Base-by-base conservation (phyloP, 92 coral and sea anemone species). In the Porites divaricata region DNA sequence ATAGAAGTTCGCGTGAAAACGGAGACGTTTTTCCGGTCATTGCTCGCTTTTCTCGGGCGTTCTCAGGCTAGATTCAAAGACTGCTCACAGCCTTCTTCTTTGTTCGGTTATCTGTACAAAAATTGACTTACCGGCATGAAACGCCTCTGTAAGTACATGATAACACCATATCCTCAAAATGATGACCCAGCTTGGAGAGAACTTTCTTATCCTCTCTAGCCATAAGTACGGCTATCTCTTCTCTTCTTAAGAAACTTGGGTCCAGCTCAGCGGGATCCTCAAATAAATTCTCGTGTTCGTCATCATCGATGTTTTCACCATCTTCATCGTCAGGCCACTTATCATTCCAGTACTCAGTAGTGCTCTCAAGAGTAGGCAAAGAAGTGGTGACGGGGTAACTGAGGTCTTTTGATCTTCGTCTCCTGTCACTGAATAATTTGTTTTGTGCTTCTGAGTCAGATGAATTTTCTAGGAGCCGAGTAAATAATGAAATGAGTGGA, bases 61-160 rank as follows among this genome's bases (percentile, higher is more conserved):
- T n/a, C n/a, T n/a, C n/a, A n/a, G n/a, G n/a, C n/a, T n/a, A n/a
- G n/a, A n/a, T n/a, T n/a, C n/a, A n/a, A n/a, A n/a, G n/a, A n/a
- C n/a, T n/a, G n/a, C n/a, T n/a, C n/a, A n/a, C n/a, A n/a, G n/a
- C n/a, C n/a, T n/a, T n/a, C n/a, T n/a, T n/a, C n/a, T n/a, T n/a
- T n/a, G n/a, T n/a, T n/a, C n/a, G n/a, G n/a, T n/a, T n/a, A n/a
- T n/a, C n/a, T n/a, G n/a, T n/a, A n/a, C n/a, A n/a, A n/a, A n/a
- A n/a, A n/a, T n/a, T n/a, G n/a, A n/a, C 88, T 23, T 56, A 88
- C 95, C 87, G 81, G 80, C 98, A 94, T 23, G 92, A 78, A 20
- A 75, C 85, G 1, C 98, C 98, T 57, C 98, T 88, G 75, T 88
- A 94, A 1, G 98, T 91, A 26, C 98, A 94, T 8, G 92, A 84